These are phyloP conservation scores for Hystrix cristata DNA, from an alignment of 2,113 vertebrate genomes.

Conservation along the genomic window DNA sequence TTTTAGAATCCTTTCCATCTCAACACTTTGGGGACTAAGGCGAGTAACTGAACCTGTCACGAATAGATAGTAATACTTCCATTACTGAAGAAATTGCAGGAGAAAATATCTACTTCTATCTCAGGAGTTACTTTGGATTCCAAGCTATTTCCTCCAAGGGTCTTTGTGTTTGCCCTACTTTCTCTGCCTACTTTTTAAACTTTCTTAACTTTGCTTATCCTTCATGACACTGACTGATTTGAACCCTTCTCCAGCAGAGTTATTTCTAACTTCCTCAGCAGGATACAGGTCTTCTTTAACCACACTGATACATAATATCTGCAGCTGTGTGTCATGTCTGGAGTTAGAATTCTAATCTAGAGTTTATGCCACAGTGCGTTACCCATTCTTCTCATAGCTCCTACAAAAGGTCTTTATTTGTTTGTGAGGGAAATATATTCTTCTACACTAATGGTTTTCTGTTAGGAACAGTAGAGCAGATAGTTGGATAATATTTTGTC, in stretches of 20 bases:
- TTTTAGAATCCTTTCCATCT: background rate
- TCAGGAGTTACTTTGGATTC: background rate
- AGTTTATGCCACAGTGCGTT: background rate
- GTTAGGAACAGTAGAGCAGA: fast-evolving
- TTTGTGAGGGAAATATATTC: background rate
- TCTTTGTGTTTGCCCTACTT: background rate
- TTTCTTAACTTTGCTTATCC: fast-evolving
- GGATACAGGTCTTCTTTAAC: fast-evolving
- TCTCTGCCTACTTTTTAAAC: background rate
- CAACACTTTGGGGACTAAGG: background rate
- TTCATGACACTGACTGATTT: background rate
- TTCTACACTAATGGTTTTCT: background rate
- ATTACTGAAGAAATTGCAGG: no score
- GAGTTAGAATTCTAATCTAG: background rate
- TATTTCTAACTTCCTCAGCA: background rate
- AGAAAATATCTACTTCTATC: fast-evolving
- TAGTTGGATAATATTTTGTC: fast-evolving
- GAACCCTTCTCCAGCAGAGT: fast-evolving
- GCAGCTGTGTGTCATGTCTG: fast-evolving
- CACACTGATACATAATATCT: fast-evolving
- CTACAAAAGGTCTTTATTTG: background rate
- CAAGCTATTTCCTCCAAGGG: background rate
- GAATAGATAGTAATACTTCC: fast-evolving
- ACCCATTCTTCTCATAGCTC: fast-evolving
- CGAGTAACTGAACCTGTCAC: background rate